These are phyloP conservation scores for Anagrus nilaparvatae DNA, from an alignment of 1,140 invertebrate species.

Conservation along the genomic window DNA sequence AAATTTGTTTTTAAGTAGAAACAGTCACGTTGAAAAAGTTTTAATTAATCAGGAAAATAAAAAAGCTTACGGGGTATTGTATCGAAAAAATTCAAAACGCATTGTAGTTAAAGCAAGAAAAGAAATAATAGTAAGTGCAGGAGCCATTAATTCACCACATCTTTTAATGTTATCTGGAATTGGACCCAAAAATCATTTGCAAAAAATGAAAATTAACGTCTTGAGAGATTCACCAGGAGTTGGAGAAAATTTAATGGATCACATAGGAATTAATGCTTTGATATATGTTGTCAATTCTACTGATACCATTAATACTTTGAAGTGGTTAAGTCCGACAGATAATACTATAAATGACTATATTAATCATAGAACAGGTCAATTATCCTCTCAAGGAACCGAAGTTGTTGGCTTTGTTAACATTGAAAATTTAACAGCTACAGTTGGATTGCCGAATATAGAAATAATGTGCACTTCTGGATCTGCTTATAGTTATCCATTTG, in stretches of 20 bases:
- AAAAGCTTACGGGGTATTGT: constrained; percentile 4
- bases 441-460: too few relatives aligned
- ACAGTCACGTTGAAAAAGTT: constrained; percentile 46
- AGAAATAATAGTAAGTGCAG: constrained; percentile 38
- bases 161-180: constrained; percentile 48
- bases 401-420: too few relatives aligned
- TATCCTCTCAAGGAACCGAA: too few relatives aligned
- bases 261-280: constrained; percentile 18
- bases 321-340: too few relatives aligned
- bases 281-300: constrained; percentile 58
- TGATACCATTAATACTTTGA: constrained; percentile 61
- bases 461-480: too few relatives aligned
- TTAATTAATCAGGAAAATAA: constrained; percentile 41
- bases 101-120: constrained; percentile 33
- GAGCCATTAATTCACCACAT: constrained; percentile 39
- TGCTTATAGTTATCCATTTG: too few relatives aligned
- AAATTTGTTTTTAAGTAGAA: constrained; percentile 61
- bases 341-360: too few relatives aligned
- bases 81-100: constrained; percentile 19
- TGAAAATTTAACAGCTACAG: too few relatives aligned
- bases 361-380: too few relatives aligned
- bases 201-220: constrained; percentile 25
- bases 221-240: constrained; percentile 43
- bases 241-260: constrained; percentile 46
- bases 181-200: constrained; percentile 42